These are phyloP conservation scores for Drosophila tanythrix DNA, from an alignment of 2,888 invertebrate genomes.

Conservation along the genomic window DNA sequence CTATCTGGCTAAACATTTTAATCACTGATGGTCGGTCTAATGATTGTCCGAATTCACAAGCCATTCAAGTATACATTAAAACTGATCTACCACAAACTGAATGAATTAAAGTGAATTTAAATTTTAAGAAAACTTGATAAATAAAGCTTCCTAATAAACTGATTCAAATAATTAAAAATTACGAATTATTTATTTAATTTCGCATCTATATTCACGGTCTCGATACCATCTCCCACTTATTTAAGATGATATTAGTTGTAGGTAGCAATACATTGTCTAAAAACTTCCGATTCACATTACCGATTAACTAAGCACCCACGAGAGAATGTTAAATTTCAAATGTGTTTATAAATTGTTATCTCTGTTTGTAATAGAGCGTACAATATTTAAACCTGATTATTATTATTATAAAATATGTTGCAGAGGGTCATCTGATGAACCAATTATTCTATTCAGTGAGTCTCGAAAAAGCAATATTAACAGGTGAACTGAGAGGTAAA, in stretches of 20 bases:
- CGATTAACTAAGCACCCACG: too few relatives aligned
- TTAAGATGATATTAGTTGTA: too few relatives aligned
- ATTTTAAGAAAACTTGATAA: not conserved
- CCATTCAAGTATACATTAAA: not conserved
- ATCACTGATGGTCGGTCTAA: not conserved
- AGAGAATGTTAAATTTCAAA: too few relatives aligned
- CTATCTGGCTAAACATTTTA: not conserved
- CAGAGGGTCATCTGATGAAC: too few relatives aligned
- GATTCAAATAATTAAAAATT: conserved; percentile 13
- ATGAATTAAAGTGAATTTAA: not conserved
- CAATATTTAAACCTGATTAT: too few relatives aligned
- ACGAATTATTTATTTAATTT: not conserved
- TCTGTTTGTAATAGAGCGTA: too few relatives aligned
- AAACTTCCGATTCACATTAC: too few relatives aligned
- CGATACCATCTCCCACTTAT: conserved; percentile 15
- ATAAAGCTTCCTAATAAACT: not conserved
- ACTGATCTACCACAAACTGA: not conserved
- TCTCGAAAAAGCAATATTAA: too few relatives aligned
- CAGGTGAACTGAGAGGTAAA: not conserved
- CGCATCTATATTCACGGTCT: conserved; percentile 16
- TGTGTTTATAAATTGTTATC: too few relatives aligned
- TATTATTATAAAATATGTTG: too few relatives aligned
- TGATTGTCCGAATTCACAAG: not conserved
- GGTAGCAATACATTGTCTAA: too few relatives aligned
- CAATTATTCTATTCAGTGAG: too few relatives aligned